A percentile compares a stretch with the other conserved stretches of the same genome.
phyloP scores from a whole-genome alignment of 2,888 invertebrate genomes.

The Phaonia tiefii region DNA sequence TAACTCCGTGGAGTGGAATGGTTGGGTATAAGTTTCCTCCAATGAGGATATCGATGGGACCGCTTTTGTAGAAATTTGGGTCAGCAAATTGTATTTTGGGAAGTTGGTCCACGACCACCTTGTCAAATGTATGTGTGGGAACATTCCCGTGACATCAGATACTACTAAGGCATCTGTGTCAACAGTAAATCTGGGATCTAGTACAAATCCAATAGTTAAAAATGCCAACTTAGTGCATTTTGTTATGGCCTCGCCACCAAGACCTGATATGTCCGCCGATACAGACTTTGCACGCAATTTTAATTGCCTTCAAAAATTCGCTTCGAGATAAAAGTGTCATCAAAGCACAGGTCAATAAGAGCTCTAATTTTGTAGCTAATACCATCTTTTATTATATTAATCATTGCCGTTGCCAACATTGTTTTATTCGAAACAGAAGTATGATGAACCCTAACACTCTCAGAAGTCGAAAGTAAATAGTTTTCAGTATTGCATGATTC shows the following conservation, averaged over 20 bases:
- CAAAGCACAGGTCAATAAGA: slow-evolving; percentile 12
- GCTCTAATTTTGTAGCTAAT: slow-evolving; percentile 8
- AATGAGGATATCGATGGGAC: not conserved
- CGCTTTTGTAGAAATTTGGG: not conserved
- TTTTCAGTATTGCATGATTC: too few species aligned
- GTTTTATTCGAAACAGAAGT: not conserved
- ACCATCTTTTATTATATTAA: not conserved
- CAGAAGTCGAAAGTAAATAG: not conserved
- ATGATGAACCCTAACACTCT: slow-evolving; percentile 10
- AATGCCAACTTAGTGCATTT: slow-evolving; percentile 1
- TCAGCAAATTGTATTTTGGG: not conserved
- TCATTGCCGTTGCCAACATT: too few species aligned
- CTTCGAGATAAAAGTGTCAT: slow-evolving; percentile 41
- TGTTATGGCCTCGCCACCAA: not conserved
- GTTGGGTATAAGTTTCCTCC: not conserved
- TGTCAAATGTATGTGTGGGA: too few species aligned
- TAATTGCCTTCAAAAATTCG: not conserved
- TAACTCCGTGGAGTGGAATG: not conserved
- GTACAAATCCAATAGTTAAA: too few species aligned
- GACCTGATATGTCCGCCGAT: not conserved
- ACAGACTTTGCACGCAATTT: too few species aligned
- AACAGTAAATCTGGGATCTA: too few species aligned
- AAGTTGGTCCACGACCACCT: too few species aligned
- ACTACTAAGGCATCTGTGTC: too few species aligned
- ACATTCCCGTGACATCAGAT: too few species aligned